Evolutionary conservation across 1,140 invertebrate genomes (phyloP), one percentile per base, ranked within the genome.

Genomic region (Acarapis woodi): DNA sequence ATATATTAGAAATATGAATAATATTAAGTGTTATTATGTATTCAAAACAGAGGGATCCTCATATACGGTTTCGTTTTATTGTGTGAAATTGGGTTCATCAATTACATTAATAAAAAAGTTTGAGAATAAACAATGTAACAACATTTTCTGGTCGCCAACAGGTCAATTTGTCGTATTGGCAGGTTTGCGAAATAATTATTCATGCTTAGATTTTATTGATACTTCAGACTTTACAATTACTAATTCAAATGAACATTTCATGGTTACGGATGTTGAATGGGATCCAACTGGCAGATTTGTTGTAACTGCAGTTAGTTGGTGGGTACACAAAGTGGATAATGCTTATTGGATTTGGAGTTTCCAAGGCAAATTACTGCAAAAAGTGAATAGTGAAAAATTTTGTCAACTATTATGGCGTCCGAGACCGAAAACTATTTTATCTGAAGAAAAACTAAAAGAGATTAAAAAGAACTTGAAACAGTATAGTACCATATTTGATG

Each of bases 391-490:
- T 22, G 44, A 49, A 35, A 70, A 72, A 4, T 90, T 97, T 51
- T 82, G 80, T 47, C 82, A 93, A 56, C 69, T 96, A 45, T 59
- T 83, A 48, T 99, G 93, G 93, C 62, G 93, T 45, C 93, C 93
- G 15, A 63, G 88, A 33, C 85, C 85, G 1, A 68, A 75, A 1
- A 71, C 78, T 16, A 61, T 93, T 5, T 63, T 99, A 0, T 57
- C 66, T 1, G 64, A 72, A 23, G 60, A 64, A 34, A 57, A 61
- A 39, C 49, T 64, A 10, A 62, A 58, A 60, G 80, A 96, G 31
- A 85, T 96, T 41, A 87, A 83, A 56, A 94, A 93, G 63, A 94
- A 88, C 54, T 62, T 99, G 49, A 96, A 97, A 62, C 88, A 87
- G 52, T 94, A 90, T 62, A 82, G 79, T 38, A 67, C 73, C 4